A percentile compares a stretch with the other conserved stretches of the same genome.
These are phyloP conservation scores for Lamprotornis superbus DNA, from an alignment of 2,113 vertebrate genomes.

Conservation along the genomic window DNA sequence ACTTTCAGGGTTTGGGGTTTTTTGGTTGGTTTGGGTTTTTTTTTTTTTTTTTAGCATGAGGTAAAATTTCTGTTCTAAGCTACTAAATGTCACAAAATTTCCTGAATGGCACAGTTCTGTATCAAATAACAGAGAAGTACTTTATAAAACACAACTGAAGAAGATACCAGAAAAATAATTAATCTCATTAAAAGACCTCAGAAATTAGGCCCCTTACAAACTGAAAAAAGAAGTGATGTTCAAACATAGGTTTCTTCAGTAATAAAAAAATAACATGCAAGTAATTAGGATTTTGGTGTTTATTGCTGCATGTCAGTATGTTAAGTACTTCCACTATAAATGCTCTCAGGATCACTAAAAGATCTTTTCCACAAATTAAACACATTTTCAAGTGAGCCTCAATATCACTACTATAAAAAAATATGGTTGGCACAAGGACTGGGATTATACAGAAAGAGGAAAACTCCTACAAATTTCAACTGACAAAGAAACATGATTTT, in stretches of 20 bases:
- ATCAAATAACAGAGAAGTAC: neutral
- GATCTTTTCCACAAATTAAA: neutral
- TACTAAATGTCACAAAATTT: neutral
- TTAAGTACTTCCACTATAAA: neutral
- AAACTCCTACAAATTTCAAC: neutral
- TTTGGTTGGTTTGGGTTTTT: too few relatives aligned
- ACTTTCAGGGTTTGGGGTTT: neutral
- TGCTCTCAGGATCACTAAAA: neutral
- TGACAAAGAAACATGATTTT: constrained; percentile 1
- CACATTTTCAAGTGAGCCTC: neutral
- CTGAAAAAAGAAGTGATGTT: neutral
- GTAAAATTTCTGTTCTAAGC: neutral
- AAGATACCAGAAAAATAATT: neutral
- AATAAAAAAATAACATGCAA: neutral
- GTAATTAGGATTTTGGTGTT: neutral
- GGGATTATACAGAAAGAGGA: neutral
- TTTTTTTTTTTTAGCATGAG: neutral
- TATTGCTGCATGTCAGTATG: neutral
- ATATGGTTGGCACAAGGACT: neutral
- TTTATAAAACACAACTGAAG: neutral
- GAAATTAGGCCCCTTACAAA: neutral
- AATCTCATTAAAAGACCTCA: neutral
- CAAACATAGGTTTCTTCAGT: neutral
- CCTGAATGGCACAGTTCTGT: neutral
- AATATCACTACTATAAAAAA: neutral